These are phyloP conservation scores for Oasisia sp. DNA, from an alignment of 2,888 invertebrate genomes.

Conservation along the genomic window DNA sequence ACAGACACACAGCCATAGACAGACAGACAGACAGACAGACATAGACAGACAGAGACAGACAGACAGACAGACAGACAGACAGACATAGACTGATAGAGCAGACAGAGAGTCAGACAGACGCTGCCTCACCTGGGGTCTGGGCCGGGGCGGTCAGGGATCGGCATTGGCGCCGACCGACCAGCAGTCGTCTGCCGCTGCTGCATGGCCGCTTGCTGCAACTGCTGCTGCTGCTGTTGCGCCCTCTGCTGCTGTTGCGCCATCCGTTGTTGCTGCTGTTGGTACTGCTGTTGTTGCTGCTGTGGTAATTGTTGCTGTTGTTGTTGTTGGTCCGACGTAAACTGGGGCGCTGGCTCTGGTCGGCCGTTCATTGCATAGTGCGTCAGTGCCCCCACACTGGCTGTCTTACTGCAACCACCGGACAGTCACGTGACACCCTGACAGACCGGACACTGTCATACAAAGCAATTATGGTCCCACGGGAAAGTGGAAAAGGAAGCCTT, in stretches of 20 bases:
- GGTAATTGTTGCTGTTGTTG: slow-evolving; percentile 23
- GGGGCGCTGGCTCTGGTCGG: slow-evolving; percentile 33
- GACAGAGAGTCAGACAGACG: too few species aligned
- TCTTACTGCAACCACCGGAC: slow-evolving; percentile 33
- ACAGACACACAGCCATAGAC: too few species aligned
- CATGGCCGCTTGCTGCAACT: not conserved
- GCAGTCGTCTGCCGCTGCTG: not conserved
- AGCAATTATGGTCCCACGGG: too few species aligned
- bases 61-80: too few species aligned
- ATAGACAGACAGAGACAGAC: too few species aligned
- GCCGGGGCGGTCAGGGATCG: not conserved
- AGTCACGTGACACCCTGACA: not conserved
- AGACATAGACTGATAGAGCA: too few species aligned
- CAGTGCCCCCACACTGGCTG: slow-evolving; percentile 56
- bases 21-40: too few species aligned
- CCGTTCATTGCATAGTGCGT: slow-evolving; percentile 59
- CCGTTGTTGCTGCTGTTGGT: slow-evolving; percentile 19
- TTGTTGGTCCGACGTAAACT: not conserved
- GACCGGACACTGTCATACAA: not conserved
- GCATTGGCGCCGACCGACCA: not conserved
- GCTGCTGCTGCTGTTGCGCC: not conserved
- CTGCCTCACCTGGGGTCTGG: not conserved
- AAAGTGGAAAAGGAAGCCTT: too few species aligned
- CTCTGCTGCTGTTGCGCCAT: slow-evolving; percentile 12
- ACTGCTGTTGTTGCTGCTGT: slow-evolving; percentile 21